Base-by-base conservation (phyloP, 2,797 vertebrate genomes). In the Hoplostethus atlanticus region DNA sequence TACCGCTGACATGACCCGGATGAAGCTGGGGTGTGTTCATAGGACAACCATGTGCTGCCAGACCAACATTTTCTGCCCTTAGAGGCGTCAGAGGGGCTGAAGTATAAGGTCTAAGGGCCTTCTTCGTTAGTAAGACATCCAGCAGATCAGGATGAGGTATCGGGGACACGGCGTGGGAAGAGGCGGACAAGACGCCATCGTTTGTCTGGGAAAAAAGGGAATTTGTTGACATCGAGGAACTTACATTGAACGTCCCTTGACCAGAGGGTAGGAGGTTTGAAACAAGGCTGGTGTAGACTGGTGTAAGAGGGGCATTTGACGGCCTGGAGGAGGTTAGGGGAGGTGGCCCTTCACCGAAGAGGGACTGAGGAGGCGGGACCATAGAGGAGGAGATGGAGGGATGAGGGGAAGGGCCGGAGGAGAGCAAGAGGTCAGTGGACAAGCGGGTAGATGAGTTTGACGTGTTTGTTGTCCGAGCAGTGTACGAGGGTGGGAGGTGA, bases 311-410 rank as follows among this genome's bases (percentile, higher is more conserved):
- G 21, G 21, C 21, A 21, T 21, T 21, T 21, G 21, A 1, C 21
- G 6, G 10, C 2, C 21, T 47, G 4, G 58, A 38, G 5, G 68
- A 16, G 9, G 52, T 55, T 1, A n/a, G 40, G 44, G 65, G 7
- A 17, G 58, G 21, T 52, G 70, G 40, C 5, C 30, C 30, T 1
- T 61, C 0, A 1, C 46, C 13, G 17, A 90, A 89, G 66, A 83
- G 48, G 17, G 85, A 76, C 53, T 82, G 77, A 30, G 63, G 62
- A 54, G 72, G 7, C 4, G 36, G 3, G 6, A 11, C 46, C 8
- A 63, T 17, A 2, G 64, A 56, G 30, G 66, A 74, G 3, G 69
- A 56, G 36, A 16, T 75, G 21, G 80, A 71, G 40, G 56, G 36
- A 12, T 6, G 7, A 12, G 17, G 10, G 13, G 31, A 15, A 0